Base-by-base conservation (phyloP, 1,140 invertebrate genomes). In the Camponotus pennsylvanicus region DNA sequence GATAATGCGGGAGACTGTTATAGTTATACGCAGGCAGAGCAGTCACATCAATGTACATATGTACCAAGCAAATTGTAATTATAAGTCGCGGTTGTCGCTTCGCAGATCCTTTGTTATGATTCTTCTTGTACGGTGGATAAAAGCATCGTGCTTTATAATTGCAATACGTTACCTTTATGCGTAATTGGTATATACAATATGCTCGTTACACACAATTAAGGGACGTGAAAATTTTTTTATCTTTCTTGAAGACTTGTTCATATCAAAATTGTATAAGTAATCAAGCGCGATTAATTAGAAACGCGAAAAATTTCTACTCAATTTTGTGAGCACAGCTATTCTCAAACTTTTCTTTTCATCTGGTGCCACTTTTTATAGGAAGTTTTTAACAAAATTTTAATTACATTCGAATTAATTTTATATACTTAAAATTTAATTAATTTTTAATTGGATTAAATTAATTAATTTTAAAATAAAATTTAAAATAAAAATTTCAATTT, bases 1-100 rank as follows among this genome's bases (percentile, higher is more conserved):
- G 66, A 79, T 57, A 76, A 70, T 57, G 15, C 15, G 52, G 37
- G 49, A 73, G 32, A 66, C 27, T 45, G 78, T 27, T 79, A 52
- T 52, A 79, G 42, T 82, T 59, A 42, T 21, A 71, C 21, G 78
- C 37, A n/a, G 32, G 42, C 49, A 66, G 27, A 61, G 34, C 40
- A 37, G 40, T 52, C 42, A 52, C 11, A 18, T 64, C 40, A 32
- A 63, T 9, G 40, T 67, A 32, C 3, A 9, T 40, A n/a, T 3
- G 15, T 52, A 18, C 9, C 27, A 32, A 71, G 21, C 27, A 59
- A 82, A 71, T n/a, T 82, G 42, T 71, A 52, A 57, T 49, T 59
- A 71, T 80, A 80, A 67, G 52, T 11, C 27, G 32, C 21, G 45
- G 45, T 59, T 59, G 13, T 3, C 21, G 15, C 27, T 13, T 37